phyloP scores from a whole-genome alignment of 2,797 vertebrate species.

The Helicolenus hilgendorfi region DNA sequence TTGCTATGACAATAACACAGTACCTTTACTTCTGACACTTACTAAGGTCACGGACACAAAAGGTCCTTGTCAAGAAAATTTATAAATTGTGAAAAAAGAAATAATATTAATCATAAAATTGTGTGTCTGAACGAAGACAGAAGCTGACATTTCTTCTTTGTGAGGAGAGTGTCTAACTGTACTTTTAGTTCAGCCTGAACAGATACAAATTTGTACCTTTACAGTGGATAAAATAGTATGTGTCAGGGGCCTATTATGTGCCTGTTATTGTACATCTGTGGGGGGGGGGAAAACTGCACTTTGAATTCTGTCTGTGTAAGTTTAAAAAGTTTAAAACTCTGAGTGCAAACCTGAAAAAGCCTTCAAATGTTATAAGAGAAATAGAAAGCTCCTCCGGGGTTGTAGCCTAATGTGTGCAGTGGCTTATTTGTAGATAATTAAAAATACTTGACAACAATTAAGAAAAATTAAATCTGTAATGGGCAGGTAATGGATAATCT shows the following conservation, averaged over 20 bases:
- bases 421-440: conserved; percentile 74
- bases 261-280: neutral
- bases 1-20: neutral
- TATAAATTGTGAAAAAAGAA: neutral
- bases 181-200: neutral
- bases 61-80: neutral
- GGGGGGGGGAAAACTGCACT: neutral
- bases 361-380: neutral
- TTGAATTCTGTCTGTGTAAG: neutral
- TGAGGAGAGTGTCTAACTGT: neutral
- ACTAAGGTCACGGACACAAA: neutral
- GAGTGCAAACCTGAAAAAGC: neutral
- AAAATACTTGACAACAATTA: conserved; percentile 79
- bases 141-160: neutral
- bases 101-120: no score
- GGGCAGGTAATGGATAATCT: conserved; percentile 79
- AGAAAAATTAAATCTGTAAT: conserved; percentile 79
- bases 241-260: neutral
- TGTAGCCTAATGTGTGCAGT: conserved; percentile 44
- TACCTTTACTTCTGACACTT: neutral
- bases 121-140: neutral
- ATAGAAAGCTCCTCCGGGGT: neutral
- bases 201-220: neutral
- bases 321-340: neutral
- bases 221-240: neutral